Conservation (phyloP, 2,797 vertebrate genomes). For the Salmo trutta region DNA sequence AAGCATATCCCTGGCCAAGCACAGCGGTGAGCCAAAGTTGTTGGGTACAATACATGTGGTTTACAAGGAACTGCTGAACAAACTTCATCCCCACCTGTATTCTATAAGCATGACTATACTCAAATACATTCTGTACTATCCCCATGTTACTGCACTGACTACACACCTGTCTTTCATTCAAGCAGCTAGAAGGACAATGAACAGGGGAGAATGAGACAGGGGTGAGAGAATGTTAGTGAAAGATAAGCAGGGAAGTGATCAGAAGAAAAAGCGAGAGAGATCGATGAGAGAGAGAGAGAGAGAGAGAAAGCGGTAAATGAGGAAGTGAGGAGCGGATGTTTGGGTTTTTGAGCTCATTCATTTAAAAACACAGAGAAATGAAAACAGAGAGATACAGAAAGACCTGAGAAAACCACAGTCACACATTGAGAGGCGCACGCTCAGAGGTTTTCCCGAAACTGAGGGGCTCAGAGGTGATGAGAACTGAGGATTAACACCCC, state of each 20-base stretch:
- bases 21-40: not conserved
- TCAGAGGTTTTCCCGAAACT: conserved; percentile 80
- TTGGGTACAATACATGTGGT: not conserved
- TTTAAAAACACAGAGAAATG: conserved; percentile 72
- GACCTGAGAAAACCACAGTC: conserved; percentile 81
- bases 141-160: not conserved
- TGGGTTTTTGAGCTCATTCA: conserved; percentile 83
- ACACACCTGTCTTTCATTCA: not conserved
- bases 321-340: conserved; percentile 77
- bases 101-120: not conserved
- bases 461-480: conserved; percentile 68
- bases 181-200: not conserved
- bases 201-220: not conserved
- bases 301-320: conserved; percentile 76
- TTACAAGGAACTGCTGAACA: not conserved
- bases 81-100: not conserved
- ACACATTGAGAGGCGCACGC: conserved; percentile 60
- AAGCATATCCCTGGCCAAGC: not conserved
- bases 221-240: conserved; percentile 30
- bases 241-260: conserved; percentile 25
- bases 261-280: not conserved
- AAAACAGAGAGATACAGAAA: conserved; percentile 53
- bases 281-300: conserved; percentile 35
- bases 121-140: not conserved
- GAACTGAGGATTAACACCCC: conserved; percentile 61